Evolutionary conservation across 2,888 invertebrate species (phyloP).

Genomic region (Diploptera punctata): DNA sequence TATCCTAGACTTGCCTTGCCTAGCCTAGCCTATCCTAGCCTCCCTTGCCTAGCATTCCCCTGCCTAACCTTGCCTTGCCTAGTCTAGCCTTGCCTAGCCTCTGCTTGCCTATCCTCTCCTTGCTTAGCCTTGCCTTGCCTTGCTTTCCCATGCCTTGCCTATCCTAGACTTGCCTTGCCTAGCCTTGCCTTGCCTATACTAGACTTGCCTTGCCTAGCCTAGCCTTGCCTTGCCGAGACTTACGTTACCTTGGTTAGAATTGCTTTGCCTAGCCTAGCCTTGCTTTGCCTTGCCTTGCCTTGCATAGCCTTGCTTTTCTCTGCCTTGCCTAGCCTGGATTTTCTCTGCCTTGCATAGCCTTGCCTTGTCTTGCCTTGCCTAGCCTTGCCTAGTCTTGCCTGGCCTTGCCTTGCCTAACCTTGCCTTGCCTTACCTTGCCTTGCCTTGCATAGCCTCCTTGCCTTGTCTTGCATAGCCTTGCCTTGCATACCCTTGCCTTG

Average conservation of each 20-base stretch:
- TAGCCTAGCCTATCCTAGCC: neutral
- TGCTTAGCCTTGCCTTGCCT: neutral
- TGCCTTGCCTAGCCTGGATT: constrained; percentile 27
- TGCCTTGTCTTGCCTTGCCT: constrained; percentile 31
- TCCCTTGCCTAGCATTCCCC: neutral
- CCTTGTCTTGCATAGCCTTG: neutral
- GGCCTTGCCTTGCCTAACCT: constrained; percentile 23
- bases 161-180: neutral
- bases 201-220: neutral
- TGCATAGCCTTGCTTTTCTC: neutral
- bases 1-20: neutral
- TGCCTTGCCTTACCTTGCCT: constrained; percentile 30
- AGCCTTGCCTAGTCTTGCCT: neutral
- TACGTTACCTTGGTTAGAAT: neutral
- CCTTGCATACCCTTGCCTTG: constrained; percentile 29
- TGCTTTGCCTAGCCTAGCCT: neutral
- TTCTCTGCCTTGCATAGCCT: constrained; percentile 22
- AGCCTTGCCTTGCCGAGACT: neutral
- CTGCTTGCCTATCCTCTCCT: neutral
- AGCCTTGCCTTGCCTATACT: neutral
- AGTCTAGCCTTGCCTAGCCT: neutral
- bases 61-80: neutral
- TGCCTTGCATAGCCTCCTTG: neutral
- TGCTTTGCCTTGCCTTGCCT: constrained; percentile 14
- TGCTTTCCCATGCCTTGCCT: neutral